These are phyloP conservation scores for Sinocyclocheilus anophthalmus DNA, from an alignment of 2,113 vertebrate genomes.

Conservation along the genomic window DNA sequence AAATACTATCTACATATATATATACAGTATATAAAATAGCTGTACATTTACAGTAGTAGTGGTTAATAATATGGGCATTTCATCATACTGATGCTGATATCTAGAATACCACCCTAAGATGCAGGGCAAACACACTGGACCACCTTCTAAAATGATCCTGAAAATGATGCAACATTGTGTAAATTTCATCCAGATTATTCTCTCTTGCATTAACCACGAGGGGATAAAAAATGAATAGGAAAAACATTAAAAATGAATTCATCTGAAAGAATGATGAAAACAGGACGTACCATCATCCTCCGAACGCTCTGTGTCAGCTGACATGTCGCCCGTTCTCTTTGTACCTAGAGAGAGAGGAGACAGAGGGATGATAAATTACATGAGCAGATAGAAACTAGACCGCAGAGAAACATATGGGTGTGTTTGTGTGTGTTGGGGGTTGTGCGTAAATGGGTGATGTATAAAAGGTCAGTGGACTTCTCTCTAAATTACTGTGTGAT, in stretches of 20 bases:
- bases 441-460: neutral
- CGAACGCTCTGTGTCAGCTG: conserved; percentile 25
- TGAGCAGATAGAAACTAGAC: neutral
- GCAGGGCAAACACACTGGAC: neutral
- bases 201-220: conserved; percentile 10
- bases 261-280: conserved; percentile 46
- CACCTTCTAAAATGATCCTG: neutral
- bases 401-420: neutral
- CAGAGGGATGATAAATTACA: neutral
- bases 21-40: neutral
- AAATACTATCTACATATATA: neutral
- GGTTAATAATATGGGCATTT: neutral
- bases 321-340: conserved; percentile 48
- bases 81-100: neutral
- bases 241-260: conserved; percentile 31
- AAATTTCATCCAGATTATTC: conserved; percentile 39
- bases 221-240: conserved; percentile 19
- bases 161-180: conserved; percentile 46
- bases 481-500: conserved; percentile 23
- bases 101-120: neutral
- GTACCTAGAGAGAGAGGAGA: conserved; percentile 31
- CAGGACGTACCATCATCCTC: conserved; percentile 55
- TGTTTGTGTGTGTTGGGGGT: neutral
- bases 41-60: neutral
- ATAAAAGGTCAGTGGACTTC: conserved; percentile 15